phyloP scores from a whole-genome alignment of 1,140 invertebrate genomes.

The Drosophila nigromelanica region DNA sequence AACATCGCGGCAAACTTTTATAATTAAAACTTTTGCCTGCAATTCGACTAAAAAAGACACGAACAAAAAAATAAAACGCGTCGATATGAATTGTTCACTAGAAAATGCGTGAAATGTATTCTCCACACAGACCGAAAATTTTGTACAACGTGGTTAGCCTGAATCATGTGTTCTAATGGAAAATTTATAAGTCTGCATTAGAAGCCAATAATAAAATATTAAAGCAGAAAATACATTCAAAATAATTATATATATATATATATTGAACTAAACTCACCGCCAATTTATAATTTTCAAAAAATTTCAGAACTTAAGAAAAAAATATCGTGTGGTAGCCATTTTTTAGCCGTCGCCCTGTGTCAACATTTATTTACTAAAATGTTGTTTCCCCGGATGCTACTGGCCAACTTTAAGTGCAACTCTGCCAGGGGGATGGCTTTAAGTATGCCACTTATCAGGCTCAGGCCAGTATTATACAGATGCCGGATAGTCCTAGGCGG shows the following conservation, averaged over 20 bases:
- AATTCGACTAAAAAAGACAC: conserved; percentile 34
- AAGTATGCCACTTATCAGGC: conserved; percentile 46
- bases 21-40: conserved; percentile 72
- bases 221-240: not conserved
- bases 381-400: not conserved
- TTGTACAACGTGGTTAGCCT: not conserved
- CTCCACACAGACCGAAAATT: not conserved
- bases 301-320: not conserved
- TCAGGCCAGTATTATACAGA: conserved; percentile 4
- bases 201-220: not conserved
- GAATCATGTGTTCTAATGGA: not conserved
- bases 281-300: not conserved
- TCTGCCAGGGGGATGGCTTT: conserved; percentile 6
- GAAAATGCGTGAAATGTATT: conserved; percentile 35
- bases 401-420: conserved; percentile 26
- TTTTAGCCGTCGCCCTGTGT: conserved; percentile 1
- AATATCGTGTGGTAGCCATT: conserved; percentile 11
- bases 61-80: conserved; percentile 12
- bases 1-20: conserved; percentile 55
- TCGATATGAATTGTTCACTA: conserved; percentile 53
- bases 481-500: conserved; percentile 29
- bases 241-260: not conserved
- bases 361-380: conserved; percentile 2
- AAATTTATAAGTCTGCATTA: not conserved
- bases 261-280: not conserved